phyloP scores from a whole-genome alignment of 1,140 invertebrate genomes.

The Cotesia typhae region DNA sequence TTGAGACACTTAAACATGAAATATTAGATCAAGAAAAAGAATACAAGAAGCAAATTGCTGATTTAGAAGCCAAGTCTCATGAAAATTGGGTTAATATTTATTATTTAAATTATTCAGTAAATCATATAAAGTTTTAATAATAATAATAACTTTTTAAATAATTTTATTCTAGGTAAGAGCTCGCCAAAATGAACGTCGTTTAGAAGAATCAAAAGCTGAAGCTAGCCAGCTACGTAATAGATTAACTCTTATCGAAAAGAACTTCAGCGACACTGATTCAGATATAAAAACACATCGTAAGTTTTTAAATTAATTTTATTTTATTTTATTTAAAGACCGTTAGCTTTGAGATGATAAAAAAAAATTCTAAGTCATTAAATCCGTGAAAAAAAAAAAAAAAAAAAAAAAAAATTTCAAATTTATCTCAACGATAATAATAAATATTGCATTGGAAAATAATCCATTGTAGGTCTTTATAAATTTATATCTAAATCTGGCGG shows the following conservation, averaged over 20 bases:
- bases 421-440: no score
- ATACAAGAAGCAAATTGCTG: constrained; percentile 77
- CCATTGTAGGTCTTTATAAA: no score
- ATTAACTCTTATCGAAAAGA: constrained; percentile 71
- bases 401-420: no score
- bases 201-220: constrained; percentile 80
- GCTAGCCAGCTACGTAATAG: constrained; percentile 77
- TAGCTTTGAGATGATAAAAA: constrained; percentile 34
- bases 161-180: constrained; percentile 67
- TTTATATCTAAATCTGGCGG: no score
- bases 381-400: no score
- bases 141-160: constrained; percentile 21
- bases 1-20: constrained; percentile 79
- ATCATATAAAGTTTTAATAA: background rate
- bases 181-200: constrained; percentile 76
- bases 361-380: no score
- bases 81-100: constrained; percentile 73
- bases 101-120: background rate
- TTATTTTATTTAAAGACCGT: constrained; percentile 34
- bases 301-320: constrained; percentile 48
- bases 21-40: constrained; percentile 81
- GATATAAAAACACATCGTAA: constrained; percentile 63
- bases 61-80: constrained; percentile 79
- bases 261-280: constrained; percentile 59
- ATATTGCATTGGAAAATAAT: no score